These are phyloP conservation scores for Uloborus diversus DNA, from an alignment of 1,140 invertebrate genomes.

Conservation along the genomic window DNA sequence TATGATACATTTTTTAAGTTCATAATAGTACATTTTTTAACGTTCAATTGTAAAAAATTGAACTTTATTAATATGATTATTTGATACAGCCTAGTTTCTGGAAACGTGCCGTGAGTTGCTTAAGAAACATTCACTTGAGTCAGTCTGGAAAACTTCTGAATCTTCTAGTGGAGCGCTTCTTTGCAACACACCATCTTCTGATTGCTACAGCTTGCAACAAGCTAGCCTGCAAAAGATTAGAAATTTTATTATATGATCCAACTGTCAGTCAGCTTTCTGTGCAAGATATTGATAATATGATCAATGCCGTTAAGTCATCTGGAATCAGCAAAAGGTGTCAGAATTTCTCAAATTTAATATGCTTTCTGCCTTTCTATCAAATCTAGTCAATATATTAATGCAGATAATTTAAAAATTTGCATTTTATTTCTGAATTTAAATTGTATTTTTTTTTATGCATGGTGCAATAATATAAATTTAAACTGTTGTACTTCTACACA, in stretches of 20 bases:
- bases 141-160: slow-evolving; percentile 74
- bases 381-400: no score
- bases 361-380: no score
- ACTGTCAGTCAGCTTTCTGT: slow-evolving; percentile 70
- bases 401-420: no score
- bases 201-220: slow-evolving; percentile 71
- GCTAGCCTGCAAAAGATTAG: slow-evolving; percentile 72
- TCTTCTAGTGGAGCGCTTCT: slow-evolving; percentile 71
- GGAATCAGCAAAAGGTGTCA: slow-evolving; percentile 70
- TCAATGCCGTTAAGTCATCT: slow-evolving; percentile 68
- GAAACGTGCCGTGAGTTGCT: slow-evolving; percentile 70
- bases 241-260: slow-evolving; percentile 72
- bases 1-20: no score
- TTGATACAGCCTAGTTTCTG: slow-evolving; percentile 69
- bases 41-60: no score
- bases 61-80: no score
- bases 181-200: slow-evolving; percentile 71
- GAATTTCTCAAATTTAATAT: no score
- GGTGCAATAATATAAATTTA: no score
- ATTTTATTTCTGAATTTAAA: background rate
- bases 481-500: no score
- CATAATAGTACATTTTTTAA: no score
- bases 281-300: slow-evolving; percentile 70
- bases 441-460: background rate
- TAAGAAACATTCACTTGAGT: slow-evolving; percentile 74